Evolutionary conservation across 1,140 invertebrate species (phyloP), one percentile per base, ranked within the genome.

Genomic region (Spodoptera litura): DNA sequence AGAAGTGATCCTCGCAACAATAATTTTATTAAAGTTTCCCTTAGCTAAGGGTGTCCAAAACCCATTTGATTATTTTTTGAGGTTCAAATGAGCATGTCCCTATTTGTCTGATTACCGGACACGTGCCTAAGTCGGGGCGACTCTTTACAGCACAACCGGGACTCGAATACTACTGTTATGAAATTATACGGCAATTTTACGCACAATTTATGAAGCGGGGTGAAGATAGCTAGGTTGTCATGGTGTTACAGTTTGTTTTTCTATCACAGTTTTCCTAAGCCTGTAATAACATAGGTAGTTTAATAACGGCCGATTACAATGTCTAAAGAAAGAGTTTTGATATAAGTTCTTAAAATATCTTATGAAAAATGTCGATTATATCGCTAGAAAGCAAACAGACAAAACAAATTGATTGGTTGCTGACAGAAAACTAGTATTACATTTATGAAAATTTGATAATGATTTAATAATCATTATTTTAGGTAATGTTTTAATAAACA

Each of bases 51-150:
- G 68, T 71, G 68, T 71, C 68, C 68, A 11, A 55, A 53, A 25
- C 49, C 53, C 20, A 73, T 73, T 61, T 58, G 56, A 59, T 73
- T 61, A 61, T 73, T 73, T 73, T 73, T 73, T 73, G 49, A 81
- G 74, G 83, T 85, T 88, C 80, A 89, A 89, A 81, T 78, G 85
- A 85, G 85, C 88, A 82, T 88, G 83, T 87, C 85, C 83, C 89
- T 88, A 91, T 91, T 90, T 90, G 88, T 87, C 79, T 91, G 88
- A 90, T 90, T 90, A 80, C 83, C 74, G 83, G 88, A 70, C 88
- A 85, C 89, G 89, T 89, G 88, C 66, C 88, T 25, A 38, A 49
- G 49, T 64, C 11, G 15, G 55, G 27, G 68, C 27, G 38, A 66
- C 4, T 56, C 31, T 71, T 38, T 56, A 71, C 52, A 35, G n/a